Base-by-base conservation (phyloP, 2,797 vertebrate genomes). In the Silurus lanzhouensis region DNA sequence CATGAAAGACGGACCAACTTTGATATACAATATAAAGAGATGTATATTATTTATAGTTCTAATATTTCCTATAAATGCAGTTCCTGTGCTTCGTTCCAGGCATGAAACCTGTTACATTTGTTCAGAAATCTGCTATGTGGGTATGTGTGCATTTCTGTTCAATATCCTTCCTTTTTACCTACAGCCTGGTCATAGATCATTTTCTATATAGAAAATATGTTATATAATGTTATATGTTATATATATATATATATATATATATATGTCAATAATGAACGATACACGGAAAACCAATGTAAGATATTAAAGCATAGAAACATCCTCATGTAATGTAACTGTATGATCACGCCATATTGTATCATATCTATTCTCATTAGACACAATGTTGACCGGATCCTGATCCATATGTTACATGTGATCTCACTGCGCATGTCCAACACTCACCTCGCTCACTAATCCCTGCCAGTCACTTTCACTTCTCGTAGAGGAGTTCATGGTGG, bases 381-480 rank as follows among this genome's bases (percentile, higher is more conserved):
- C 38, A 48, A 52, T 15, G 10, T 19, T 48, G 13, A 3, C 7
- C 17, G 22, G 31, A 48, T 61, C 52, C 83, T 58, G 83, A 8
- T 25, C 82, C 89, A 87, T 90, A 90, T 87, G 89, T 86, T 81
- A 3, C 63, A 46, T 46, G 60, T n/a, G 12, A 38, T 12, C 38
- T 15, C 77, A 44, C 48, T 38, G 46, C 44, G 6, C 14, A 7
- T 6, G 20, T 9, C 22, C 44, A 87, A 88, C 93, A 90, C 96
- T 97, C 95, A 99, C 97, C 97, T 99, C 98, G 90, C 91, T 96
- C 85, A 97, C 92, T 91, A 98, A 93, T 79, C 96, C 97, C 93
- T 98, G 97, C 96, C 97, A 98, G 92, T 98, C 97, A 89, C 95
- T 96, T 91, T 98, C 98, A 88, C 92, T 97, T 86, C 96, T 95